Evolutionary conservation across 2,113 vertebrate genomes (phyloP).

Genomic region (Diphyllodes magnificus): DNA sequence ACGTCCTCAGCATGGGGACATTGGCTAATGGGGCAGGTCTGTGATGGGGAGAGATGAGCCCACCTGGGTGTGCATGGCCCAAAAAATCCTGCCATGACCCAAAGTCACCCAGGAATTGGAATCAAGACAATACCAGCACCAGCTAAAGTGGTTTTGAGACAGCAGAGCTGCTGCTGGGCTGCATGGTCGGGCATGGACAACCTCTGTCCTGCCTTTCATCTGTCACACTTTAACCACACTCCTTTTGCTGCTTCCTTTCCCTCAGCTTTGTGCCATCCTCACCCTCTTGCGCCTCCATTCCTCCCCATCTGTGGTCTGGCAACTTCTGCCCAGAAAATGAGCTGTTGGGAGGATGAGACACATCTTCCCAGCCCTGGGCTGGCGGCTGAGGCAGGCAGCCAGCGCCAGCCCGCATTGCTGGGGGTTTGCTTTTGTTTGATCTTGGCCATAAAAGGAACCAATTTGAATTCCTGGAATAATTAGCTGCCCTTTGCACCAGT

Average conservation of each 20-base stretch:
- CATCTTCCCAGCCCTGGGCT: neutral
- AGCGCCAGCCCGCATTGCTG: neutral
- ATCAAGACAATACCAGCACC: neutral
- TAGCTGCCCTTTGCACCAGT: slow-evolving; percentile 32
- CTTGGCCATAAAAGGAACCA: slow-evolving; percentile 24
- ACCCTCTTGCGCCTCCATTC: neutral
- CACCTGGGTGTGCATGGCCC: accelerated
- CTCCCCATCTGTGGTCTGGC: neutral
- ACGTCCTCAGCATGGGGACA: accelerated
- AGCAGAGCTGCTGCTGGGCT: neutral
- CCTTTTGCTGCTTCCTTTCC: neutral
- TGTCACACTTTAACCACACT: neutral
- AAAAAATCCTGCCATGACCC: accelerated
- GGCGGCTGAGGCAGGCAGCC: neutral
- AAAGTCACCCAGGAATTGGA: accelerated
- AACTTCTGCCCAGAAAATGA: neutral
- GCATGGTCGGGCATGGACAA: accelerated
- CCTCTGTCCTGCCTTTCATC: neutral
- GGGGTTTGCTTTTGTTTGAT: slow-evolving; percentile 31
- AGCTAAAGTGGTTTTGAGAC: accelerated
- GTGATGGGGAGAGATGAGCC: neutral
- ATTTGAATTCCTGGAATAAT: slow-evolving; percentile 30
- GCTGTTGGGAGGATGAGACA: neutral
- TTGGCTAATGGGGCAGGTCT: neutral
- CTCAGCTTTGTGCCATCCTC: neutral